phyloP scores from a whole-genome alignment of 2,888 invertebrate species.

The Noctuana brunneofusca region DNA sequence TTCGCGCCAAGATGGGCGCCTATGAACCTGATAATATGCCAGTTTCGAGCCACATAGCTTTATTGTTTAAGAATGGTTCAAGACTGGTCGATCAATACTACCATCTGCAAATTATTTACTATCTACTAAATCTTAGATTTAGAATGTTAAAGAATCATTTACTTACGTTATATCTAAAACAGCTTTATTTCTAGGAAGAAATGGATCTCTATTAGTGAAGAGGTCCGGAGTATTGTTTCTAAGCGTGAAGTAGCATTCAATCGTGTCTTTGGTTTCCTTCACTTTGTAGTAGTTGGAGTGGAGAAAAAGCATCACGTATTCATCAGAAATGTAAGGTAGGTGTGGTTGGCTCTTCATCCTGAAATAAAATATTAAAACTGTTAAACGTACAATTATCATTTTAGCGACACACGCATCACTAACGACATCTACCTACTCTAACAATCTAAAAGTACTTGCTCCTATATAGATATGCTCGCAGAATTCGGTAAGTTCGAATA shows the following conservation, averaged over 20 bases:
- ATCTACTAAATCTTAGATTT: background rate
- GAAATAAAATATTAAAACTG: conserved; percentile 47
- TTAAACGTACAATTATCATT: no score
- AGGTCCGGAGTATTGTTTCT: conserved; percentile 82
- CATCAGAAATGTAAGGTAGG: conserved; percentile 84
- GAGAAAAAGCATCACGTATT: conserved; percentile 85
- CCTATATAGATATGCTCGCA: no score
- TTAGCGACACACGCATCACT: no score
- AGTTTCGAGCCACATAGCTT: no score
- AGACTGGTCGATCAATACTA: no score
- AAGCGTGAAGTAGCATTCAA: conserved; percentile 82
- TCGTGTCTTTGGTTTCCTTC: conserved; percentile 75
- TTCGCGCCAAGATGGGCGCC: conserved; percentile 50
- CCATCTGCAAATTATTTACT: no score
- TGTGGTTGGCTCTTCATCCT: conserved; percentile 85
- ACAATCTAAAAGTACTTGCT: no score
- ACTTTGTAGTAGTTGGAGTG: conserved; percentile 83
- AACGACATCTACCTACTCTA: no score
- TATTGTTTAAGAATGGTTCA: no score
- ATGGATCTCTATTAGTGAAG: conserved; percentile 83
- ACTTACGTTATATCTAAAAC: conserved; percentile 84
- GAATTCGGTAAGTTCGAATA: no score
- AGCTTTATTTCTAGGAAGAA: conserved; percentile 74
- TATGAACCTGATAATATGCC: no score
- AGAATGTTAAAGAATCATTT: background rate